Percentiles rank a stretch among this genome's conserved stretches.
Conservation (phyloP, 2,113 vertebrate species). For the Hippocampus comes region DNA sequence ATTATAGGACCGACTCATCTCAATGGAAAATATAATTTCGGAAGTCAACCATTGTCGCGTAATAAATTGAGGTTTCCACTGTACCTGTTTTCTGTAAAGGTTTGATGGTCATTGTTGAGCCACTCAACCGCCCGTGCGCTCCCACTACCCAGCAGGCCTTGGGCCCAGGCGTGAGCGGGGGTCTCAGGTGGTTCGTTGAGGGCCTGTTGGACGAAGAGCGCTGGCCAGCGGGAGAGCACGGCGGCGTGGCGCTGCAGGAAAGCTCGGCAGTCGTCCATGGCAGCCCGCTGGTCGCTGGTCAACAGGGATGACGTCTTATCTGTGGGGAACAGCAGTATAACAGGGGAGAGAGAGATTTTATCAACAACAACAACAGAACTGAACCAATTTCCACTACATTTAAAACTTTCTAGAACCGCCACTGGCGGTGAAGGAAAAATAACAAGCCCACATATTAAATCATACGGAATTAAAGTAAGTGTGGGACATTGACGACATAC, state of each 20-base stretch:
- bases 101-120: slow-evolving; percentile 67
- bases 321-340: slow-evolving; percentile 10
- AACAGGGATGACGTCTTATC: slow-evolving; percentile 14
- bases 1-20: too few species aligned
- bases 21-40: not conserved
- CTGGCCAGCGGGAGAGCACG: slow-evolving; percentile 74
- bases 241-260: slow-evolving; percentile 74
- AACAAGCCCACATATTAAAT: not conserved
- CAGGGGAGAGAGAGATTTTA: too few species aligned
- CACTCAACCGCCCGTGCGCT: slow-evolving; percentile 55
- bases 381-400: too few species aligned
- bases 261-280: slow-evolving; percentile 49
- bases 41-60: not conserved
- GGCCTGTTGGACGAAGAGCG: slow-evolving; percentile 80
- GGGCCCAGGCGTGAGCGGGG: slow-evolving; percentile 70
- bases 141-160: slow-evolving; percentile 47
- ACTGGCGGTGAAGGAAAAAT: not conserved
- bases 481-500: slow-evolving; percentile 55
- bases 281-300: not conserved
- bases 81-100: slow-evolving; percentile 43
- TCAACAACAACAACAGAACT: too few species aligned
- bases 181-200: slow-evolving; percentile 71
- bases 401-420: too few species aligned
- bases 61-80: not conserved
- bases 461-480: not conserved